Conservation (phyloP, 2,797 vertebrate genomes). For the Anomalospiza imberbis region DNA sequence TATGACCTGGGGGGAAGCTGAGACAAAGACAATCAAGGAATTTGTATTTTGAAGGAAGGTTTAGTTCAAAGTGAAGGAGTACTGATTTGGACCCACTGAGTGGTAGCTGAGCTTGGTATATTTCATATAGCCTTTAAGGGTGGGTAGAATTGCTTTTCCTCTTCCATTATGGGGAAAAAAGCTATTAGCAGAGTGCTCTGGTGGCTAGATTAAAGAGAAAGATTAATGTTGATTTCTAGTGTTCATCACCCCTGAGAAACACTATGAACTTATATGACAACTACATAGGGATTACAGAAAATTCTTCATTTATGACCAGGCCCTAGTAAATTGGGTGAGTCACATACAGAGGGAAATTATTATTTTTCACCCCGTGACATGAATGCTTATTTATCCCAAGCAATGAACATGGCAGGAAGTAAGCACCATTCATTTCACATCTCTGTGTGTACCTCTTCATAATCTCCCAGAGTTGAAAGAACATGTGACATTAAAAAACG, state of each 20-base stretch:
- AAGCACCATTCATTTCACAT: slow-evolving; percentile 26
- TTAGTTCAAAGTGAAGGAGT: neutral
- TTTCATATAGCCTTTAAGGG: neutral
- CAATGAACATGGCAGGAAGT: neutral
- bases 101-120: neutral
- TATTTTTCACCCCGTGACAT: slow-evolving; percentile 43
- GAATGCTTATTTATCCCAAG: slow-evolving; percentile 47
- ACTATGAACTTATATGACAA: neutral
- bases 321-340: slow-evolving; percentile 23
- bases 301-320: slow-evolving; percentile 19
- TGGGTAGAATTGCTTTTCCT: neutral
- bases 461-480: slow-evolving; percentile 7
- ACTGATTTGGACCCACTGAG: neutral
- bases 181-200: neutral
- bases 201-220: slow-evolving; percentile 35
- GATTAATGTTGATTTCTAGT: slow-evolving; percentile 22
- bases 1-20: neutral
- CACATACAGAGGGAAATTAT: slow-evolving; percentile 21
- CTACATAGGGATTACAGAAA: slow-evolving; percentile 11
- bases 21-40: neutral
- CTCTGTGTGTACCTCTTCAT: slow-evolving; percentile 12
- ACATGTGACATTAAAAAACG: neutral
- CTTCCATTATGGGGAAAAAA: neutral
- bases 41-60: neutral
- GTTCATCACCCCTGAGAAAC: neutral